Percentiles rank a stretch among this genome's conserved stretches.
These are phyloP conservation scores for Camarhynchus parvulus DNA, from an alignment of 2,113 vertebrate genomes.

Conservation along the genomic window DNA sequence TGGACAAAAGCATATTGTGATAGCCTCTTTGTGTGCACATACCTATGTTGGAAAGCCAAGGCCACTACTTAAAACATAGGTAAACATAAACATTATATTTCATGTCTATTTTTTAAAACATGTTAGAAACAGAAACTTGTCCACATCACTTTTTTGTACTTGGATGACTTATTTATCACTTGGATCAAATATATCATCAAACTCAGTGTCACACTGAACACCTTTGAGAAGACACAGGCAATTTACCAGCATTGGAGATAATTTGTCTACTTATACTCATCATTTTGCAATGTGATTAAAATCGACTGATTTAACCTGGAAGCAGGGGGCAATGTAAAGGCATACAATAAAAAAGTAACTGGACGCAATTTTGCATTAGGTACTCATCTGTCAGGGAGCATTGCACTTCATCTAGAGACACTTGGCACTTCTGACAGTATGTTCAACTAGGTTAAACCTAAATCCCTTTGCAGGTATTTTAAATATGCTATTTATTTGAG, in stretches of 20 bases:
- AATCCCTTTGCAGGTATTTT: background rate
- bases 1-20: background rate
- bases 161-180: too few relatives aligned
- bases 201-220: background rate
- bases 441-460: background rate
- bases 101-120: background rate
- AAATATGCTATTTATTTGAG: background rate
- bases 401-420: background rate
- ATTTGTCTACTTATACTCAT: background rate
- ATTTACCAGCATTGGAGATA: background rate
- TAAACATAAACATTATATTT: background rate
- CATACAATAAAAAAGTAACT: background rate
- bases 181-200: background rate
- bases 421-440: background rate
- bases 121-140: background rate
- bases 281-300: background rate
- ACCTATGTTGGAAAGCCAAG: background rate
- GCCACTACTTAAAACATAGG: fast-evolving
- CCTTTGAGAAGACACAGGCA: background rate
- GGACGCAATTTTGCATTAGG: background rate
- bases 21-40: background rate
- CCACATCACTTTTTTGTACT: background rate
- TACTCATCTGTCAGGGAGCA: background rate
- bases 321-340: background rate
- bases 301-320: background rate